These are phyloP conservation scores for Nomada fucata DNA, from an alignment of 2,888 invertebrate species.

Conservation along the genomic window DNA sequence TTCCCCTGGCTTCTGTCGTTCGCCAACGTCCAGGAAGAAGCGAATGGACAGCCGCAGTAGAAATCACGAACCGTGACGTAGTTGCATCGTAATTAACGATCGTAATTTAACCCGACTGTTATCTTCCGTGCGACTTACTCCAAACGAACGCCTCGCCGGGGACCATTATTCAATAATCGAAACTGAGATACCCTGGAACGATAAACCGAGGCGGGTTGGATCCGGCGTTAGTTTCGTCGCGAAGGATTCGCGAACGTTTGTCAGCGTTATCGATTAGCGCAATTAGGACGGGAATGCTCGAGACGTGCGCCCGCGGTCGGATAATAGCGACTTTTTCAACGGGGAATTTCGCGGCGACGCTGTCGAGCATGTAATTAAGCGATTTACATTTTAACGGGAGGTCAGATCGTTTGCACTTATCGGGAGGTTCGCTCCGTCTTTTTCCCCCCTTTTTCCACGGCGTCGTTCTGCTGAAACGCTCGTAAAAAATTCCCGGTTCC, in stretches of 20 bases:
- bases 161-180: constrained; percentile 16
- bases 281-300: constrained; percentile 18
- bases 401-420: constrained; percentile 33
- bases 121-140: constrained; percentile 11
- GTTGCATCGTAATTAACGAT: constrained; percentile 23
- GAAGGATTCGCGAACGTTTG: constrained; percentile 19
- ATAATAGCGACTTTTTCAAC: constrained; percentile 23
- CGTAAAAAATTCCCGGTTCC: constrained; percentile 4
- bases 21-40: neutral
- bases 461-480: neutral
- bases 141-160: neutral
- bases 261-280: constrained; percentile 35
- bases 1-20: no score
- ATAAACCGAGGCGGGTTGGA: neutral
- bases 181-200: constrained; percentile 10
- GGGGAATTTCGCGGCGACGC: constrained; percentile 6
- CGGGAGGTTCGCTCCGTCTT: neutral
- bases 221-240: neutral
- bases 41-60: constrained; percentile 12
- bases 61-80: constrained; percentile 6
- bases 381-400: constrained; percentile 40
- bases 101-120: constrained; percentile 18
- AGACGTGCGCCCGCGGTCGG: neutral
- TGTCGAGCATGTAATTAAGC: constrained; percentile 36
- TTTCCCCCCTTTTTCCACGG: neutral